phyloP scores from a whole-genome alignment of 2,888 invertebrate species.

The Drosophila rubida region DNA sequence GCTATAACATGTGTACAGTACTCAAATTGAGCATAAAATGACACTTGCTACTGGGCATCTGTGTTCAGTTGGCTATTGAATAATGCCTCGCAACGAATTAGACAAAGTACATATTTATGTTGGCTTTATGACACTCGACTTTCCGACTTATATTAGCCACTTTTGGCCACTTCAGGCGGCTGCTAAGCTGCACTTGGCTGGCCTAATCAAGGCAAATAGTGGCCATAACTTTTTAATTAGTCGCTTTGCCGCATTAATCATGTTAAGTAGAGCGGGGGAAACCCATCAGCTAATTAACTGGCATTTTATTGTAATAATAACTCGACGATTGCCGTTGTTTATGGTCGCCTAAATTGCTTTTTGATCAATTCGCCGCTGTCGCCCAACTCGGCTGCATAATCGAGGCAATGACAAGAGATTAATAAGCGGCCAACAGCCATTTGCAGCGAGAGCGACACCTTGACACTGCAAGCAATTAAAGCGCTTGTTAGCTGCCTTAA shows the following conservation, averaged over 20 bases:
- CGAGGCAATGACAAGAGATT: slow-evolving; percentile 12
- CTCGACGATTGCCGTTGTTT: slow-evolving; percentile 38
- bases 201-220: slow-evolving; percentile 3
- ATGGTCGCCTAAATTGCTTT: slow-evolving; percentile 38
- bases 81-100: not conserved
- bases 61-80: not conserved
- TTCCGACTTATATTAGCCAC: not conserved
- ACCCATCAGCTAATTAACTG: slow-evolving; percentile 56
- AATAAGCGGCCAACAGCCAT: slow-evolving; percentile 18
- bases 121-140: slow-evolving; percentile 14
- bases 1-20: not conserved
- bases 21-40: not conserved
- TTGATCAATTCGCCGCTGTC: slow-evolving; percentile 1
- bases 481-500: slow-evolving; percentile 36
- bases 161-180: not conserved
- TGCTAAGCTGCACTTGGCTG: slow-evolving; percentile 20
- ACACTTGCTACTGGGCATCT: not conserved
- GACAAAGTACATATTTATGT: slow-evolving; percentile 12
- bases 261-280: not conserved
- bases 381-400: slow-evolving; percentile 35
- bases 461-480: slow-evolving; percentile 25
- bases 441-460: not conserved
- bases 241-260: slow-evolving; percentile 15
- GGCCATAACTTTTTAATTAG: slow-evolving; percentile 54
- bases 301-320: slow-evolving; percentile 38